Conservation (phyloP, 2,797 vertebrate genomes). For the Leuciscus waleckii region DNA sequence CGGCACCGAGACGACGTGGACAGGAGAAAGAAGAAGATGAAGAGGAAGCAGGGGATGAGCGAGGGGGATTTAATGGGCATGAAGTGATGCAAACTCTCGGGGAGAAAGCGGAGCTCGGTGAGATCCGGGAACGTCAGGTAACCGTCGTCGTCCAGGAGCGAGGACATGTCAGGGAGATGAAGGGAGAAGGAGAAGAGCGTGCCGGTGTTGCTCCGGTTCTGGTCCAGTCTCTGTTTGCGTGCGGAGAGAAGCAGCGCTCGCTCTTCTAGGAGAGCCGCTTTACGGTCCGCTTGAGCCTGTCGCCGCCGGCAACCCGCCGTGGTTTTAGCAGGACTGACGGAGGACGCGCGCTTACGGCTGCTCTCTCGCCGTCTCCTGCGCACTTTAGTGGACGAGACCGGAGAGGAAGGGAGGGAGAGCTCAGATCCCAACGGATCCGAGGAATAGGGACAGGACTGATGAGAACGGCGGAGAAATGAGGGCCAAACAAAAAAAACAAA, state of each 20-base stretch:
- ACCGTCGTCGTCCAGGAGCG: slow-evolving; percentile 93
- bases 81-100: slow-evolving; percentile 90
- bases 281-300: slow-evolving; percentile 78
- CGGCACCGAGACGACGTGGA: slow-evolving; percentile 97
- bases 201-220: slow-evolving; percentile 74
- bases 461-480: slow-evolving; percentile 58
- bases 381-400: slow-evolving; percentile 83
- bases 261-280: slow-evolving; percentile 81
- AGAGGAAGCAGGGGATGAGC: slow-evolving; percentile 97
- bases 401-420: slow-evolving; percentile 81
- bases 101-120: slow-evolving; percentile 90
- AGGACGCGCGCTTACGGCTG: slow-evolving; percentile 71
- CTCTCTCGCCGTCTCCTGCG: slow-evolving; percentile 89
- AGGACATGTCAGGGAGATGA: slow-evolving; percentile 93
- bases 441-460: slow-evolving; percentile 74
- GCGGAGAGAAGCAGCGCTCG: slow-evolving; percentile 81
- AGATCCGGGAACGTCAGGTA: slow-evolving; percentile 95
- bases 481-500: too few relatives aligned
- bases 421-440: slow-evolving; percentile 79
- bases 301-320: slow-evolving; percentile 61
- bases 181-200: slow-evolving; percentile 98
- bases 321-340: slow-evolving; percentile 75
- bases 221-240: slow-evolving; percentile 84
- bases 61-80: slow-evolving; percentile 94
- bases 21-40: slow-evolving; percentile 98